Base-by-base conservation (phyloP, 2,888 invertebrate genomes). In the Lycocerus yunnanus region DNA sequence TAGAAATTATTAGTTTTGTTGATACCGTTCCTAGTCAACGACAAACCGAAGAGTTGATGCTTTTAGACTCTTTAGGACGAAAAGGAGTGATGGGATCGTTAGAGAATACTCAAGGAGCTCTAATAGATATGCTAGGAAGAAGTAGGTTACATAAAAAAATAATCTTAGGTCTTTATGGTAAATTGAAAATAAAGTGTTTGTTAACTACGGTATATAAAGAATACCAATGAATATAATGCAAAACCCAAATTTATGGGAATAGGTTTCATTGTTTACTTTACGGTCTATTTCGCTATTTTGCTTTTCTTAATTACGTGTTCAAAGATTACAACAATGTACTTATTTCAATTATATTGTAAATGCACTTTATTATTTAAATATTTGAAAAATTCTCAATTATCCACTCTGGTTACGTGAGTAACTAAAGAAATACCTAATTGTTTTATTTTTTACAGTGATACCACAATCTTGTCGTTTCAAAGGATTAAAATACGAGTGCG, bases 381-480 rank as follows among this genome's bases (percentile, higher is more conserved):
- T 21, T 9, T 21, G 21, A 21, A 21, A 21, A 5, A 21, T 21
- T 14, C 11, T 59, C 15, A 6, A 15, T 6, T 10, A 59, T n/a
- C 11, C 3, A 59, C 11, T 4, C 13, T 59, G 58, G n/a, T n/a
- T n/a, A n/a, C n/a, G n/a, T n/a, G n/a, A n/a, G n/a, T n/a, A n/a
- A n/a, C n/a, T n/a, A n/a, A n/a, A n/a, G n/a, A n/a, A n/a, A n/a
- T n/a, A 9, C 8, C 6, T 9, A 21, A 21, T 21, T 21, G 21
- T 8, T 9, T 8, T 9, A 21, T 43, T 43, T 80, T 74, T 93
- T 92, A 15, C 91, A 95, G 95, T 95, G 95, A 95, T 95, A 78
- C 95, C 95, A 0, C 95, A 95, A 84, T 93, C 94, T 4, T 95
- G 95, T 85, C 93, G 95, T 80, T 96, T 93, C 89, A 92, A 94